These are phyloP conservation scores for Garra rufa DNA, from an alignment of 2,113 vertebrate species.

Conservation along the genomic window DNA sequence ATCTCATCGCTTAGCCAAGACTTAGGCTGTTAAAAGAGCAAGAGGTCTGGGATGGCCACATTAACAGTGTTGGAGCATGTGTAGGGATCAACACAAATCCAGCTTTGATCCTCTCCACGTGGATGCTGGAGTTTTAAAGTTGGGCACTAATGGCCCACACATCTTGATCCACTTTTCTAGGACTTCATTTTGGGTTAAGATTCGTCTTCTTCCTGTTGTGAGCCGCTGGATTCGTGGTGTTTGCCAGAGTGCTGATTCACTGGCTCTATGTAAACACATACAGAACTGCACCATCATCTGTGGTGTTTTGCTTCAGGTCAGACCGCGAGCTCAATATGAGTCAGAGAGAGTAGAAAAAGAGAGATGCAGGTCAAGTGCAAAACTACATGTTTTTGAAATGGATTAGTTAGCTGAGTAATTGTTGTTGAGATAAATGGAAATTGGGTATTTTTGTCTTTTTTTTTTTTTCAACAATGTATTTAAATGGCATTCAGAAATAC, in stretches of 20 bases:
- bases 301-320: not conserved
- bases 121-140: conserved; percentile 47
- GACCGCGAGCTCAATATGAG: not conserved
- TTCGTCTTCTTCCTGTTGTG: not conserved
- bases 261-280: not conserved
- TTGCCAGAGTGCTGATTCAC: conserved; percentile 34
- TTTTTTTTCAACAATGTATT: too few species aligned
- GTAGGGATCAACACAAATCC: conserved; percentile 46
- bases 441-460: too few species aligned
- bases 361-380: not conserved
- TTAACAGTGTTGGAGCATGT: conserved; percentile 40
- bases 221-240: conserved; percentile 27
- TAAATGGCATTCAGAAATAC: too few species aligned
- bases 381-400: not conserved
- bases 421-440: not conserved
- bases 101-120: conserved; percentile 47
- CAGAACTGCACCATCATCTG: not conserved
- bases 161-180: conserved; percentile 43
- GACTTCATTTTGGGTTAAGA: conserved; percentile 27
- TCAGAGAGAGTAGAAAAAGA: not conserved
- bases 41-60: conserved; percentile 11
- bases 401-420: not conserved
- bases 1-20: conserved; percentile 4
- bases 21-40: conserved; percentile 29
- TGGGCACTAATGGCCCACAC: conserved; percentile 13